Conservation (phyloP, 1,140 invertebrate species). For the Lutraria rhynchaena region DNA sequence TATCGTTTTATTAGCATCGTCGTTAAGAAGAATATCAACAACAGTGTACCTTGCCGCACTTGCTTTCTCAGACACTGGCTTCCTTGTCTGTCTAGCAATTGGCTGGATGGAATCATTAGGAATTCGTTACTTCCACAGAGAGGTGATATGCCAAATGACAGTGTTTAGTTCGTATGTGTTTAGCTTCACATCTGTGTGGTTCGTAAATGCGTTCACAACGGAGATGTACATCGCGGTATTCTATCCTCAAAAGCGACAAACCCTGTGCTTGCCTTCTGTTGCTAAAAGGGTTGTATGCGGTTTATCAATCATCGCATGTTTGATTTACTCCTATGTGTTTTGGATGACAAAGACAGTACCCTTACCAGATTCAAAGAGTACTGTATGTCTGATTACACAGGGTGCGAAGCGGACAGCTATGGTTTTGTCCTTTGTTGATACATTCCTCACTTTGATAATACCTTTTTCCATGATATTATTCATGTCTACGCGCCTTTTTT, state of each 20-base stretch:
- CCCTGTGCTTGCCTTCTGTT: conserved; percentile 70
- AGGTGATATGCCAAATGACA: conserved; percentile 76
- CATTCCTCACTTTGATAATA: conserved; percentile 84
- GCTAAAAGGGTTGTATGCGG: conserved; percentile 60
- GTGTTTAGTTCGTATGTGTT: conserved; percentile 79
- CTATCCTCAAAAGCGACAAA: conserved; percentile 73
- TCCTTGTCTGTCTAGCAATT: conserved; percentile 83
- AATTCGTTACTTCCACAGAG: conserved; percentile 77
- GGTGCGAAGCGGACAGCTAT: conserved; percentile 80
- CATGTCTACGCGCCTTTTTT: conserved; percentile 85
- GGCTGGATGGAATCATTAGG: conserved; percentile 84
- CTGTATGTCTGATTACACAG: conserved; percentile 54
- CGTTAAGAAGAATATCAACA: conserved; percentile 84
- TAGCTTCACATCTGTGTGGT: conserved; percentile 81
- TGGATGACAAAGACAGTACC: conserved; percentile 64
- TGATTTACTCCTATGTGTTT: conserved; percentile 72
- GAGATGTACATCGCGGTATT: conserved; percentile 80
- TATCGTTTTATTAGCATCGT: conserved; percentile 85
- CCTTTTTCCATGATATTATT: conserved; percentile 84
- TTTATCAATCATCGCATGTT: conserved; percentile 61
- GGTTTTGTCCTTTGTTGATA: conserved; percentile 85
- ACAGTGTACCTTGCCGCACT: conserved; percentile 86
- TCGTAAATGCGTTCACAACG: conserved; percentile 80
- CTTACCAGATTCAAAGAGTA: conserved; percentile 33
- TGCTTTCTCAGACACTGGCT: conserved; percentile 84